Base-by-base conservation (phyloP, 2,113 vertebrate genomes). In the Mustela lutreola region DNA sequence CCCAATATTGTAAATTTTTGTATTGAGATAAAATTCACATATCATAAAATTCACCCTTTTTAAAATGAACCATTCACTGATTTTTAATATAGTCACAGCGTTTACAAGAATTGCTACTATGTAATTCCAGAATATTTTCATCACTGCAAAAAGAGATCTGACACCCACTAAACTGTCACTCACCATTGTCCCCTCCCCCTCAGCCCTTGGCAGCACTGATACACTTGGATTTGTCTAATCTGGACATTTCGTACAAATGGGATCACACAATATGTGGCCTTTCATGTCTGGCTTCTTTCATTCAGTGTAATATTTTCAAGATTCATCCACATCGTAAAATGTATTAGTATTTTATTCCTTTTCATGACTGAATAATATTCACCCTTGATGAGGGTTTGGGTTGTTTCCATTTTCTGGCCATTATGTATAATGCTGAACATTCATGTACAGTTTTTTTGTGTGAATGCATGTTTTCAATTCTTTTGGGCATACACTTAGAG, bases 41-140 rank as follows among this genome's bases (percentile, higher is more conserved):
- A 12, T 4, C 19, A 86, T 82, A 80, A 89, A 93, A 81, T 36
- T 65, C 18, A 89, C 60, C 8, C 50, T 92, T 97, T 86, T 86
- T 70, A 95, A 92, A 73, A 62, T 53, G 19, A 79, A n/a, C 1
- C 50, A 56, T 50, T 60, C 26, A 24, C 33, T 91, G 36, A 14
- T 53, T 96, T 95, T 96, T 91, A 21, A 73, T 79, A 31, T 60
- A 86, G 60, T 96, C n/a, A 53, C 28, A 50, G n/a, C 58, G 70
- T 85, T 95, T 67, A 60, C 45, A 80, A 48, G 22, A 4, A 67
- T 48, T n/a, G 39, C 39, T 14, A 48, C 28, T 63, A 26, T 63
- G 50, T 84, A 85, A 85, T 81, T 89, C 39, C 11, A 91, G 85
- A 94, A 58, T 28, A 60, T 56, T 95, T 48, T 36, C 48, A 89